phyloP scores from a whole-genome alignment of 2,888 invertebrate species.

The Merodon equestris region DNA sequence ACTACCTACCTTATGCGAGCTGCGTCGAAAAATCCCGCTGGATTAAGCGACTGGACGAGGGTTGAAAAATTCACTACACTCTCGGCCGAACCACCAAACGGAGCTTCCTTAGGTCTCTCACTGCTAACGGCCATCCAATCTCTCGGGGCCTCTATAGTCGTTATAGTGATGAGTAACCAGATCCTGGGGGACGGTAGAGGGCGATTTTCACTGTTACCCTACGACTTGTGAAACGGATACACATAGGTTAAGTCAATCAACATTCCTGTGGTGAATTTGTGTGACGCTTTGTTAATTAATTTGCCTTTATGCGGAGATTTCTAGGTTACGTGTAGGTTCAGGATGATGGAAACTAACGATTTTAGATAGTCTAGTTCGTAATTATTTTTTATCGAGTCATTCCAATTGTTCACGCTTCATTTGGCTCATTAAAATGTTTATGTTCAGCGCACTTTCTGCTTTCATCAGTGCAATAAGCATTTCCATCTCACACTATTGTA shows the following conservation, averaged over 20 bases:
- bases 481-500: too few species aligned
- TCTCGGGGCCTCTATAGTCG: slow-evolving; percentile 39
- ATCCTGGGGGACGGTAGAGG: slow-evolving; percentile 15
- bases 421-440: too few species aligned
- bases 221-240: slow-evolving; percentile 49
- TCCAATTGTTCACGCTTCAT: too few species aligned
- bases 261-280: slow-evolving; percentile 62
- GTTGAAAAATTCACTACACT: slow-evolving; percentile 76
- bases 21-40: slow-evolving; percentile 81
- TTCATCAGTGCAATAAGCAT: too few species aligned
- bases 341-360: too few species aligned
- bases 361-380: too few species aligned
- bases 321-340: too few species aligned
- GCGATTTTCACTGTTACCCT: neutral
- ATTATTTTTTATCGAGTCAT: too few species aligned
- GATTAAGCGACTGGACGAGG: slow-evolving; percentile 78
- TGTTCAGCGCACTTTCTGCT: too few species aligned
- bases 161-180: slow-evolving; percentile 18
- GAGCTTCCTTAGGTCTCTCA: slow-evolving; percentile 19
- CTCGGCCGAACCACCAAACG: slow-evolving; percentile 74
- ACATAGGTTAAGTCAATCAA: slow-evolving; percentile 22
- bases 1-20: slow-evolving; percentile 81
- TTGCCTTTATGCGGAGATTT: neutral
- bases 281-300: slow-evolving; percentile 37
- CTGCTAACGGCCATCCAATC: slow-evolving; percentile 29